Evolutionary conservation across 2,113 vertebrate genomes (phyloP).

Genomic region (Sylvia atricapilla): DNA sequence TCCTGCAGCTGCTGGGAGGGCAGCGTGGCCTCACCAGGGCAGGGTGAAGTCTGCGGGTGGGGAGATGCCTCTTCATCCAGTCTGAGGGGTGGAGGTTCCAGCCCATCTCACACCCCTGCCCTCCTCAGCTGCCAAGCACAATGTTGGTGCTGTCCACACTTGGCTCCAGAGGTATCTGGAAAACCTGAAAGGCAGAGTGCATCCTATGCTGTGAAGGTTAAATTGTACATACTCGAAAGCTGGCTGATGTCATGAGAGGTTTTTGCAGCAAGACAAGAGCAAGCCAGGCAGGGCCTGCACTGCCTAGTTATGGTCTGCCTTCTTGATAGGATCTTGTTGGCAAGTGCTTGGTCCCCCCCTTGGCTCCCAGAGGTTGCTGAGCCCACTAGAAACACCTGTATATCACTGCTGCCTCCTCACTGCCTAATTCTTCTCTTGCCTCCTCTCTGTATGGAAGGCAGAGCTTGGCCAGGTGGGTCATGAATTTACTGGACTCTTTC

Average conservation of each 20-base stretch:
- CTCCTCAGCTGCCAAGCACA: not conserved
- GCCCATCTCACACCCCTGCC: not conserved
- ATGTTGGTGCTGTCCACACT: not conserved
- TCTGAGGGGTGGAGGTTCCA: not conserved
- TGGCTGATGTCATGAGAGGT: not conserved
- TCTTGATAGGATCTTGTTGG: not conserved
- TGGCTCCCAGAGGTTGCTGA: not conserved
- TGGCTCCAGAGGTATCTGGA: not conserved
- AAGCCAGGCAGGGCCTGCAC: not conserved
- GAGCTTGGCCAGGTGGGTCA: not conserved
- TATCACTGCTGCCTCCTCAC: not conserved
- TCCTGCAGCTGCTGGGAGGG: not conserved
- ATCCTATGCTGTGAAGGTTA: too few species aligned
- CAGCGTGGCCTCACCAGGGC: rapidly evolving
- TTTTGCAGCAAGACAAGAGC: not conserved
- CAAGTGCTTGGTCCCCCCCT: not conserved
- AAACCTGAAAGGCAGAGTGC: not conserved
- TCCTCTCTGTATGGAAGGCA: not conserved
- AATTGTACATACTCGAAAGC: not conserved
- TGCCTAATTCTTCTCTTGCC: not conserved
- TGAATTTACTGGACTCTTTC: not conserved
- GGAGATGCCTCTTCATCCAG: not conserved
- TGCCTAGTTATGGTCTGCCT: not conserved
- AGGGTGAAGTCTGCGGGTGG: not conserved
- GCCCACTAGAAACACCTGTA: not conserved